Base-by-base conservation (phyloP, 1,140 invertebrate genomes). In the Nasonia giraulti region DNA sequence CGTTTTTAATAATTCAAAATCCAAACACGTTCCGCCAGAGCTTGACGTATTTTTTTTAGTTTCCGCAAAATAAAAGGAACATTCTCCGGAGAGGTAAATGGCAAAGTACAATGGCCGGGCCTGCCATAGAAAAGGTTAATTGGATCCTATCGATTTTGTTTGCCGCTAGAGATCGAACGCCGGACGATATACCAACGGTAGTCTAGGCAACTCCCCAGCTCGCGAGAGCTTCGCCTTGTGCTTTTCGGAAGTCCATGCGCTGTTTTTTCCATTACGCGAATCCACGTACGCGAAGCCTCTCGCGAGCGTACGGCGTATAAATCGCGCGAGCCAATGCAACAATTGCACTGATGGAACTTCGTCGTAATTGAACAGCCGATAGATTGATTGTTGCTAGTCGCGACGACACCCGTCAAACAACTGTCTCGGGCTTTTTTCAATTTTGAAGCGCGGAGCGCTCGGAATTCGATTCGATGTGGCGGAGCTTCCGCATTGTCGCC, bases 81-180 rank as follows among this genome's bases (percentile, higher is more conserved):
- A 74, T 78, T 78, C 37, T 69, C 62, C 33, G 17, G 55, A 80
- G 33, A 33, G 68, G 68, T 31, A 75, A 82, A 84, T 85, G 74
- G 71, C 50, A 17, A 88, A 86, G 89, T 85, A 89, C 89, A 90
- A 90, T 89, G 89, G 85, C 77, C 85, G 84, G 87, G 86, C 89
- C 87, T 88, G 87, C 87, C 88, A 89, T 87, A 88, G 89, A 87
- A 86, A 83, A 89, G 87, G 89, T 90, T 91, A 90, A 91, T 91
- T 90, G 90, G 89, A 90, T 90, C 86, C 86, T 87, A 90, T 91
- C 89, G 89, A 90, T 90, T 90, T 76, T 83, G 87, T 89, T 90
- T 87, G 83, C 50, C 85, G 86, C 50, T 76, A 86, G 71, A 85
- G 86, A 89, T 89, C 88, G 86, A 89, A 90, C 27, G 31, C 44